Evolutionary conservation across 2,888 invertebrate genomes (phyloP).

Genomic region (Microchrysa polita): DNA sequence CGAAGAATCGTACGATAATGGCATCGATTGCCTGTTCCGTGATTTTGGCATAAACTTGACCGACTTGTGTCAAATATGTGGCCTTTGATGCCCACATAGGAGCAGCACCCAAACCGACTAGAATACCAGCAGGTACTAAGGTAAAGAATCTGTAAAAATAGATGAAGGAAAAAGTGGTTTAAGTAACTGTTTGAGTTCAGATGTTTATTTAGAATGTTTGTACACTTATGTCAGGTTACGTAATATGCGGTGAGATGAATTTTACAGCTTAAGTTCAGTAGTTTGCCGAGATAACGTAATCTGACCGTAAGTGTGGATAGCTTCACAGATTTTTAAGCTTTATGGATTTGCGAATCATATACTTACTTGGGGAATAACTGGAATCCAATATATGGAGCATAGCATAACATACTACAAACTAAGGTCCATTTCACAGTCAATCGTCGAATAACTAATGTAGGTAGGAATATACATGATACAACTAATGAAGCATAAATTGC

Average conservation of each 20-base stretch:
- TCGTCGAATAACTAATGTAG: constrained; percentile 90
- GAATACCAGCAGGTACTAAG: constrained; percentile 89
- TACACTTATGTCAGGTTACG: too few species aligned
- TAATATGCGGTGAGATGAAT: neutral
- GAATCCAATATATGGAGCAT: constrained; percentile 92
- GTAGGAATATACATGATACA: constrained; percentile 94
- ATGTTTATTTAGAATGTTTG: too few species aligned
- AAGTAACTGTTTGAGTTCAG: too few species aligned
- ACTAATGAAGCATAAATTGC: constrained; percentile 93
- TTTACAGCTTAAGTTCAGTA: neutral
- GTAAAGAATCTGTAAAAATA: constrained; percentile 75
- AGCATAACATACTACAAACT: constrained; percentile 90
- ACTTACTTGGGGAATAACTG: constrained; percentile 84
- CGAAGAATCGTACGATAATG: constrained; percentile 96
- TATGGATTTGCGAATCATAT: neutral
- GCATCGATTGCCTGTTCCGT: constrained; percentile 89
- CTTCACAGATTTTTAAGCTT: neutral
- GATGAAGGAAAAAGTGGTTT: neutral
- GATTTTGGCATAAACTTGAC: constrained; percentile 88
- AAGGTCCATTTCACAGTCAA: constrained; percentile 97
- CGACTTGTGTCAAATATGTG: constrained; percentile 94
- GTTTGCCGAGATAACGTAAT: too few species aligned
- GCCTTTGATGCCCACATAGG: constrained; percentile 99
- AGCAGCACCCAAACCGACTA: constrained; percentile 95
- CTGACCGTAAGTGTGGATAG: too few species aligned